Evolutionary conservation across 2,113 vertebrate species (phyloP), one percentile per base, ranked within the genome.

Genomic region (Chaenocephalus aceratus): DNA sequence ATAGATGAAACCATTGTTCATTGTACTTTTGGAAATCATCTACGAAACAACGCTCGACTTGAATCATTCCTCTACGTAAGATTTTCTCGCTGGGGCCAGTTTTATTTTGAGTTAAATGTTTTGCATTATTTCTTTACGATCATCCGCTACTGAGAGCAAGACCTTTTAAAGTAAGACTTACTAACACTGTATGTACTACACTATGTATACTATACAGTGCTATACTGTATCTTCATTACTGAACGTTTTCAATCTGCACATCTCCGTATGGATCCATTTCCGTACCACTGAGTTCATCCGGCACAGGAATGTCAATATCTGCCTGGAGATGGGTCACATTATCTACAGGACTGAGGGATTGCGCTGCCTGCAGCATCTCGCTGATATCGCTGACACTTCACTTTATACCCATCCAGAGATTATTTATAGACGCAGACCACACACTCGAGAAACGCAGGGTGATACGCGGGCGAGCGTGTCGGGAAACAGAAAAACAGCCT

Each of bases 381-480:
- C 76, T 87, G 92, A 91, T 82, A 76, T 64, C 44, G 34, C 76
- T 87, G 92, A 91, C 84, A 76, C 75, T 73, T 83, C 72, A 79
- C 87, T 88, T 88, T 83, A 83, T 70, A 83, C 85, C 68, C 82
- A 72, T 68, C 72, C 48, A 5, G 59, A 65, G 75, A 79, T 71
- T 91, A 92, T 92, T 88, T 92, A 89, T 93, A 90, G 88, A 72
- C 5, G 18, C 77, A 26, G 13, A 72, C 5, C 72, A 75, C 79
- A 75, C 61, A 56, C 48, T 51, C 4, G 13, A 76, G 62, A 79
- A 78, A 81, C 26, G 6, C 66, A 49, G 78, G 77, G 41, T 54
- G 70, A 60, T 60, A 62, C 21, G 73, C 58, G 79, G 85, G 79
- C 26, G 23, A 84, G 88, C 85, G 61, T 77, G 75, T 74, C 62